phyloP scores from a whole-genome alignment of 2,797 vertebrate species.

The Huso huso region DNA sequence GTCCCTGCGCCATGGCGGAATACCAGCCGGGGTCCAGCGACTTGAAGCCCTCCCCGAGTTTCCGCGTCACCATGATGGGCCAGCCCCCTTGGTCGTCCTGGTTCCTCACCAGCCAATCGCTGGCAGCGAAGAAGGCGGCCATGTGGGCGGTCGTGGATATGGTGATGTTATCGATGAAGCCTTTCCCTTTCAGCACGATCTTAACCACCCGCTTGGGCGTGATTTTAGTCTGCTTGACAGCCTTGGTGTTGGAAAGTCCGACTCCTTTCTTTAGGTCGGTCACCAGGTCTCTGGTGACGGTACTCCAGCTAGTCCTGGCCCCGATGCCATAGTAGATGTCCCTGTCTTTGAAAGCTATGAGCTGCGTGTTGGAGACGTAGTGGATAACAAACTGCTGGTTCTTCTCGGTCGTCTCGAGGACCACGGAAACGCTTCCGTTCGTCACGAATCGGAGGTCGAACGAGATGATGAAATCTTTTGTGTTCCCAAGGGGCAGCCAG shows the following conservation, averaged over 20 bases:
- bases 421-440: conserved; percentile 84
- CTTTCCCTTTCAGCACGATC: conserved; percentile 72
- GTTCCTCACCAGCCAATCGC: conserved; percentile 87
- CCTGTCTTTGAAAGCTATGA: conserved; percentile 77
- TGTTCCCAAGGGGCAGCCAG: conserved; percentile 78
- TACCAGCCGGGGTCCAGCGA: conserved; percentile 95
- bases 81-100: conserved; percentile 94
- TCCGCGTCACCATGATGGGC: conserved; percentile 96
- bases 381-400: conserved; percentile 79
- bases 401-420: conserved; percentile 89
- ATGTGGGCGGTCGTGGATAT: conserved; percentile 89
- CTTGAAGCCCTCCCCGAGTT: conserved; percentile 87
- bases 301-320: conserved; percentile 74
- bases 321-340: conserved; percentile 89
- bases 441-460: conserved; percentile 81
- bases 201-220: conserved; percentile 81
- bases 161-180: conserved; percentile 84
- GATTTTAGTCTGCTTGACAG: conserved; percentile 89
- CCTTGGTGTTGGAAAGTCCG: conserved; percentile 94
- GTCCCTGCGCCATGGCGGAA: conserved; percentile 96
- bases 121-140: conserved; percentile 89
- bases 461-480: conserved; percentile 88
- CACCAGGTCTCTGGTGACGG: conserved; percentile 83
- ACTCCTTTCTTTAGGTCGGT: conserved; percentile 94
- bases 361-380: conserved; percentile 76